Base-by-base conservation (phyloP, 1,140 invertebrate genomes). In the Heliothis subflexa region DNA sequence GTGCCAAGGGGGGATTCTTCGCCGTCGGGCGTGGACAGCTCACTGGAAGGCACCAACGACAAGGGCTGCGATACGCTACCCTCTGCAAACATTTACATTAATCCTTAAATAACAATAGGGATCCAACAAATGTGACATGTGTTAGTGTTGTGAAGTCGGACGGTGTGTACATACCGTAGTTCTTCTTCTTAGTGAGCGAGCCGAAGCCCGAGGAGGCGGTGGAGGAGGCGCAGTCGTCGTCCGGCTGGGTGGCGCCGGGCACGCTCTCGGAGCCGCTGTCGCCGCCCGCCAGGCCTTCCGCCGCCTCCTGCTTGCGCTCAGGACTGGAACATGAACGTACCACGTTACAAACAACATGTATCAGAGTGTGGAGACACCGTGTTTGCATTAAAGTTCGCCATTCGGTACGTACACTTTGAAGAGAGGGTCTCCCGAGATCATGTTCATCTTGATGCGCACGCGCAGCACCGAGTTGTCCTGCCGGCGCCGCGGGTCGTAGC, bases 401-500 rank as follows among this genome's bases (percentile, higher is more conserved):
- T 11, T 52, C 50, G 10, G 49, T 45, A 96, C 97, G 97, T 94
- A 99, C 98, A 98, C 98, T 97, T 99, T 99, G 91, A 99, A 99
- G 78, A 99, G 97, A 81, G 99, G 98, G 95, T 99, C 99, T 62
- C 98, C 98, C 62, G 98, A 97, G 70, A 99, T 96, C 96, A 99
- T 98, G 85, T 98, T 97, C 97, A 99, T 98, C 86, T 97, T 96
- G 80, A 99, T 97, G 68, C 97, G 96, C 78, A 99, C 96, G 86
- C 97, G 96, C 13, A 99, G 96, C 96, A 98, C 98, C 49, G 98
- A 99, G 95, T 99, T 99, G 94, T 99, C 99, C 88, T 99, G 98
- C 45, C 99, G 96, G 90, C 98, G 97, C 66, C 97, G 95, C 62
- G 97, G 96, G 93, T 99, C 98, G 92, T 99, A 99, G 3, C 99